phyloP scores from a whole-genome alignment of 2,797 vertebrate genomes.

The Alectoris magna region DNA sequence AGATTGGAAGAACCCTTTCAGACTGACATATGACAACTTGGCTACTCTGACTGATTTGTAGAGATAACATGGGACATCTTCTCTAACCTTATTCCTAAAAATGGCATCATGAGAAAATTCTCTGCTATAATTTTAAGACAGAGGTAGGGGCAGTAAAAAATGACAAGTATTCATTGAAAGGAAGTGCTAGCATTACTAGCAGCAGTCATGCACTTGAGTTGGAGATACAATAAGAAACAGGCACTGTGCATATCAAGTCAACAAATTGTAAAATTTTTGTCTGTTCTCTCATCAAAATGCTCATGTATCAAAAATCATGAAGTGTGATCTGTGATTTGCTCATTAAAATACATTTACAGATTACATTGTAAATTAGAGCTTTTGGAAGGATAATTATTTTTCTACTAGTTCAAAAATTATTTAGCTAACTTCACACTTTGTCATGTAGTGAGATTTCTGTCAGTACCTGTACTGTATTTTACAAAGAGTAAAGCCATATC shows the following conservation, averaged over 20 bases:
- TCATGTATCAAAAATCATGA: conserved; percentile 43
- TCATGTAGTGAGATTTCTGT: neutral
- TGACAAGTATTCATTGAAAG: neutral
- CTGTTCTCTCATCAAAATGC: conserved; percentile 45
- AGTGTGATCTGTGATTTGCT: conserved; percentile 23
- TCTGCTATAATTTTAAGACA: neutral
- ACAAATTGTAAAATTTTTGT: conserved; percentile 28
- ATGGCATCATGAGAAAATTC: neutral
- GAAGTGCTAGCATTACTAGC: neutral
- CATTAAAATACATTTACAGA: conserved; percentile 59
- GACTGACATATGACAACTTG: neutral
- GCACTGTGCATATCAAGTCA: neutral
- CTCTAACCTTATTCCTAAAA: neutral
- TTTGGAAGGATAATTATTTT: neutral
- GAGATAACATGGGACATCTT: neutral
- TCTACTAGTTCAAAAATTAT: neutral
- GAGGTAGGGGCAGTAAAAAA: neutral
- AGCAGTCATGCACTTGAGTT: rapidly evolving
- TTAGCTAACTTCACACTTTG: neutral
- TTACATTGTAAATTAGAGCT: conserved; percentile 15
- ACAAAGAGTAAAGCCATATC: neutral
- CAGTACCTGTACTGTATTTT: neutral
- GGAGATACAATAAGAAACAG: neutral
- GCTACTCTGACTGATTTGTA: neutral
- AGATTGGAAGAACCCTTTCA: neutral